Evolutionary conservation across 1,140 invertebrate species (phyloP).

Genomic region (Eumaeus atala): DNA sequence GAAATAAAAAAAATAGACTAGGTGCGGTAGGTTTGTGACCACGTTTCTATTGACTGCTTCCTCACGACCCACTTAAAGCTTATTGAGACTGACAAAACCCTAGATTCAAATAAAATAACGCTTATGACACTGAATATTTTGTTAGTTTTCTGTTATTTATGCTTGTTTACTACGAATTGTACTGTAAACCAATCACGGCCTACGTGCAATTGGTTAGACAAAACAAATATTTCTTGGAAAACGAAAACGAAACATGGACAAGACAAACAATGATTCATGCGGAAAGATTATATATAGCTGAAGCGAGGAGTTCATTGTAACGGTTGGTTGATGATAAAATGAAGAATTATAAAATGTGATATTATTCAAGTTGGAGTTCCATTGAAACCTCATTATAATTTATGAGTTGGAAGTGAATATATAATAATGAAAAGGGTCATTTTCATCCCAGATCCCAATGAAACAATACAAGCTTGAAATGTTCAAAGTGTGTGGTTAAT

Average conservation of each 20-base stretch:
- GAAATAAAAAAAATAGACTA: constrained; percentile 19
- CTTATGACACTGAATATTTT: constrained; percentile 29
- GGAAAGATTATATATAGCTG: constrained; percentile 41
- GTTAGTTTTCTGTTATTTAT: constrained; percentile 40
- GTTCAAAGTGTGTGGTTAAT: constrained; percentile 54
- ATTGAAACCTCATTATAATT: constrained; percentile 33
- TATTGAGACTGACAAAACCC: constrained; percentile 25
- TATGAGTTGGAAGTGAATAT: constrained; percentile 11
- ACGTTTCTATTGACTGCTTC: constrained; percentile 42
- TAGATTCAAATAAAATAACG: constrained; percentile 28
- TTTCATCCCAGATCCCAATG: constrained; percentile 39
- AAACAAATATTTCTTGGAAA: constrained; percentile 4
- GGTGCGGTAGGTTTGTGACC: constrained; percentile 18
- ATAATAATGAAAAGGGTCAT: neutral
- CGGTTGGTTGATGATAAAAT: constrained; percentile 9
- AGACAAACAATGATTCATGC: constrained; percentile 58
- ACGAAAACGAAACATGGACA: constrained; percentile 27
- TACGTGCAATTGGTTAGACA: constrained; percentile 51
- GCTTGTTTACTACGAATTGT: neutral
- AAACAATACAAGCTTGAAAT: constrained; percentile 60
- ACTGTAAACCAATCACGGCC: constrained; percentile 29
- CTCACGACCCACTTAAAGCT: constrained; percentile 42
- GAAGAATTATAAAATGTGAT: neutral
- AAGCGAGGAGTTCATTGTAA: constrained; percentile 39
- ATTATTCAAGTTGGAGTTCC: constrained; percentile 40